Evolutionary conservation across 2,797 vertebrate species (phyloP).

Genomic region (Spea hammondii): DNA sequence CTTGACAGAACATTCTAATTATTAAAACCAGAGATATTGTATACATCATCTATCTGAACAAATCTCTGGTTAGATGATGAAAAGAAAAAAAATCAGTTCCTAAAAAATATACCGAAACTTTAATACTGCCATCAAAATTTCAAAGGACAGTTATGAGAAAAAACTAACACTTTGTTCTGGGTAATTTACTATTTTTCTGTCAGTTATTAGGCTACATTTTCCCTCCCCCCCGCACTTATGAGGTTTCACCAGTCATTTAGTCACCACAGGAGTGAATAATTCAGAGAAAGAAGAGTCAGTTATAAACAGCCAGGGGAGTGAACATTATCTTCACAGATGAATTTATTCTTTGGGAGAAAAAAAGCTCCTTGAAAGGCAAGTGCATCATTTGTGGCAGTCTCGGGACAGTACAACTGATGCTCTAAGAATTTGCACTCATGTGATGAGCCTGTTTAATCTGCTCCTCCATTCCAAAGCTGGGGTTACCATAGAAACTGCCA

Average conservation of each 20-base stretch:
- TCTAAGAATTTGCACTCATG: slow-evolving; percentile 62
- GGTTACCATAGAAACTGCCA: slow-evolving; percentile 69
- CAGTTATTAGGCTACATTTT: slow-evolving; percentile 31
- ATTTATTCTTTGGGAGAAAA: slow-evolving; percentile 33
- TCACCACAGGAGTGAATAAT: slow-evolving; percentile 47
- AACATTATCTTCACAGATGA: slow-evolving; percentile 49
- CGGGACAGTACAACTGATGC: slow-evolving; percentile 49
- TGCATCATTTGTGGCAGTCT: slow-evolving; percentile 48
- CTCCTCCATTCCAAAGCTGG: slow-evolving; percentile 63
- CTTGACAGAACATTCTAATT: neutral
- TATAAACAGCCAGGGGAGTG: slow-evolving; percentile 40
- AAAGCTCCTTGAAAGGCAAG: slow-evolving; percentile 39
- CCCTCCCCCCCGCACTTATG: slow-evolving; percentile 4
- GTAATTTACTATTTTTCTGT: slow-evolving; percentile 39
- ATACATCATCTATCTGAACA: slow-evolving; percentile 12
- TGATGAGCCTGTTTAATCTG: slow-evolving; percentile 64
- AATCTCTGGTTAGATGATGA: neutral
- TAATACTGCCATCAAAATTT: slow-evolving; percentile 26
- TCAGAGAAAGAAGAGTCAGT: slow-evolving; percentile 37
- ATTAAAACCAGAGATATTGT: slow-evolving; percentile 4
- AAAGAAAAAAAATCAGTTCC: neutral
- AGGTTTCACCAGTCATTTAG: slow-evolving; percentile 48
- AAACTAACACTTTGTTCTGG: slow-evolving; percentile 35
- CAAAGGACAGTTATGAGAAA: slow-evolving; percentile 14
- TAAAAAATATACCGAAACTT: slow-evolving; percentile 11